Evolutionary conservation across 2,888 invertebrate species (phyloP), one percentile per base, ranked within the genome.

Genomic region (Ormyrus pomaceus): DNA sequence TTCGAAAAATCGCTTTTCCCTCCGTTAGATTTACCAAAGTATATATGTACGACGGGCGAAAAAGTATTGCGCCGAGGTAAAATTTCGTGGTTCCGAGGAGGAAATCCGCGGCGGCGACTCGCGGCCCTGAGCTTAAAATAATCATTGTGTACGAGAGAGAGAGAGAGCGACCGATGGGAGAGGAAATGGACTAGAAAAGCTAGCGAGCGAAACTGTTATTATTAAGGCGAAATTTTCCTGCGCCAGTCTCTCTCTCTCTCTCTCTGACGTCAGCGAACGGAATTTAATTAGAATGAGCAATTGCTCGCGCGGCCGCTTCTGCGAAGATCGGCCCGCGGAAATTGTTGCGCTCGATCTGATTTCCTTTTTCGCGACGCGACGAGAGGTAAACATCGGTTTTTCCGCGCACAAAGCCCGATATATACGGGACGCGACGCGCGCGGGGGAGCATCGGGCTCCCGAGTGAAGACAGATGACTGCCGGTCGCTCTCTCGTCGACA

Each of bases 381-480:
- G 34, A 34, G 34, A 34, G 34, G 34, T 34, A 34, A 34, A 34
- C 34, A 34, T 34, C 34, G 34, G 34, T 34, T 11, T 46, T 9
- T 46, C 62, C 46, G 11, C 13, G 6, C 62, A 62, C 62, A 62
- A 62, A 46, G 62, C 10, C 10, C 46, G 34, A 34, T 4, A 0
- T 4, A 4, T 4, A 34, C 34, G 73, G 55, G 64, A 56, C 56
- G 73, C 65, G 65, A 58, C 51, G 51, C 11, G 45, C 45, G 53
- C 53, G 13, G 56, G 34, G 19, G 58, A 45, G 13, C n/a, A 5
- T 10, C 34, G 19, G 19, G 13, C n/a, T 48, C 10, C 77, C 80
- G 83, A 84, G 83, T 83, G 83, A 85, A 86, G 86, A 86, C 86
- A 84, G 85, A 86, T 84, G 87, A 86, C 85, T 84, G 82, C 83